Percentiles rank a stretch among this genome's conserved stretches.
These are phyloP conservation scores for Magallana ariakensis DNA, from an alignment of 1,140 invertebrate genomes.

Conservation along the genomic window DNA sequence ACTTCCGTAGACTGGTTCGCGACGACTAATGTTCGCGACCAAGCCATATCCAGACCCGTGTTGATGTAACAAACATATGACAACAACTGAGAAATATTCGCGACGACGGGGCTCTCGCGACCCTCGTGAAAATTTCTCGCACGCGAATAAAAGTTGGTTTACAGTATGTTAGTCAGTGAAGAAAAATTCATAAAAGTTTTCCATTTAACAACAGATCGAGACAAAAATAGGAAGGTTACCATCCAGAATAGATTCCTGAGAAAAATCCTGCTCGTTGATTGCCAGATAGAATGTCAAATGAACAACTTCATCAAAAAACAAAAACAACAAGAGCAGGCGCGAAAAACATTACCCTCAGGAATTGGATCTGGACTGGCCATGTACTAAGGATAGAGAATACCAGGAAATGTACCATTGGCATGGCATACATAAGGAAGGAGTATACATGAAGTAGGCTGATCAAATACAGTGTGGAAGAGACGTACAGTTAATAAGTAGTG, in stretches of 20 bases:
- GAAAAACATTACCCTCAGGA: not conserved
- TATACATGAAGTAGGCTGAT: not conserved
- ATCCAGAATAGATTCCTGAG: not conserved
- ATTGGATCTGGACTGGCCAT: not conserved
- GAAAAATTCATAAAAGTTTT: no score
- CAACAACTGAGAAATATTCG: no score
- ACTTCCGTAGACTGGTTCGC: no score
- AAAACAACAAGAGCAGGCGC: not conserved
- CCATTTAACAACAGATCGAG: not conserved
- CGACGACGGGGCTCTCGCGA: no score
- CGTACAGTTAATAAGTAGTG: no score
- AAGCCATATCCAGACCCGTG: no score
- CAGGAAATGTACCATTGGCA: not conserved
- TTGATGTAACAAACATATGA: no score
- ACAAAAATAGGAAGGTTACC: not conserved
- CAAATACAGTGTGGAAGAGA: not conserved
- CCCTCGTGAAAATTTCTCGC: no score
- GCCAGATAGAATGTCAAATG: not conserved
- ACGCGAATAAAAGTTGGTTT: no score
- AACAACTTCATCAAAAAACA: slow-evolving; percentile 4
- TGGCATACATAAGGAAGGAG: not conserved
- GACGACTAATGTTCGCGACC: no score
- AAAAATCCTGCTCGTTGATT: not conserved
- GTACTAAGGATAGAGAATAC: not conserved
- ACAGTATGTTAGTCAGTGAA: no score